Percentiles rank a stretch among this genome's conserved stretches.
phyloP scores from a whole-genome alignment of 2,113 vertebrate genomes.

The Salvelinus alpinus region DNA sequence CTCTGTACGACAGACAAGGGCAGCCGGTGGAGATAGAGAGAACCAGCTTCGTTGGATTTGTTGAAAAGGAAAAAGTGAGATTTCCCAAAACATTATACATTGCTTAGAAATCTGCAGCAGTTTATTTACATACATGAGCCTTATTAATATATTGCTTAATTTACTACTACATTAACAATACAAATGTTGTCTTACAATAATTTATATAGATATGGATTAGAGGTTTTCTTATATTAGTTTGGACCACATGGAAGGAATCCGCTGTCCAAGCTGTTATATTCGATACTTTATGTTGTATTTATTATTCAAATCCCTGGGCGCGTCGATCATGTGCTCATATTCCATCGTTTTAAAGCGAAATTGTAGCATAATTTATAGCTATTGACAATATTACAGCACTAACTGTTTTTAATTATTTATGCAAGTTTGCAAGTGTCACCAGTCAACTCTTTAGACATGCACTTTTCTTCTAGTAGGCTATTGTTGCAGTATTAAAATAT shows the following conservation, averaged over 20 bases:
- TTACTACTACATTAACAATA: not conserved
- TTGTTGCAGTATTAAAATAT: too few species aligned
- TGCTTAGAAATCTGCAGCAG: not conserved
- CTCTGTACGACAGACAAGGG: constrained; percentile 95
- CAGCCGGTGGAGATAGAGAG: constrained; percentile 98
- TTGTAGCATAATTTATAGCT: too few species aligned
- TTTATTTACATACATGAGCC: not conserved
- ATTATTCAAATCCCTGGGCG: constrained; percentile 20
- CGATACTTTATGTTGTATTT: constrained; percentile 18
- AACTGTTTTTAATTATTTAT: too few species aligned
- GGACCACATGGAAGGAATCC: not conserved
- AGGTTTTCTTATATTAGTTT: not conserved
- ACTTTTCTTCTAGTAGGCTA: too few species aligned
- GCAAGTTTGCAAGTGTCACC: too few species aligned
- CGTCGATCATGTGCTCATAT: too few species aligned
- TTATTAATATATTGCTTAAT: not conserved
- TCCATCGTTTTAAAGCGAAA: too few species aligned
- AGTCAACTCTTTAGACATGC: too few species aligned
- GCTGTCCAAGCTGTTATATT: constrained; percentile 27
- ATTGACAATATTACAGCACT: too few species aligned
- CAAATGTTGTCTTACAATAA: not conserved
- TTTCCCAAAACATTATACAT: not conserved
- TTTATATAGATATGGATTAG: too few species aligned
- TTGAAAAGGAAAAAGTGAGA: constrained; percentile 97
- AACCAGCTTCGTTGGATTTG: constrained; percentile 93